Evolutionary conservation across 1,140 invertebrate species (phyloP).

Genomic region (Listronotus bonariensis): DNA sequence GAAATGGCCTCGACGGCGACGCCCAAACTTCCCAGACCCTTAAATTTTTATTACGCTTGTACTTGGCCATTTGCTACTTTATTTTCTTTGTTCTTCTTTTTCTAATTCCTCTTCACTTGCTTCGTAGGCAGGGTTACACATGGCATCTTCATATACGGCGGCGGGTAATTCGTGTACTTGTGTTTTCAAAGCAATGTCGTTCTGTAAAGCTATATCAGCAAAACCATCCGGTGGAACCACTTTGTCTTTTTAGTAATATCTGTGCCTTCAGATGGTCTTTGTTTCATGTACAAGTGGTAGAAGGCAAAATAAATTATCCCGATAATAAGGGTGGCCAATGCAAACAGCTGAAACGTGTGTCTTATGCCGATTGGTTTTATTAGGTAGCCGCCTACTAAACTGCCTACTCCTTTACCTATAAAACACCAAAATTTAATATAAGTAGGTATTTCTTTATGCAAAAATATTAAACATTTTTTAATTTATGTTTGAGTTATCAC

Average conservation of each 20-base stretch:
- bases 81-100: constrained; percentile 26
- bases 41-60: background rate
- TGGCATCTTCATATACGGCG: constrained; percentile 45
- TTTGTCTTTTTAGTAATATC: constrained; percentile 43
- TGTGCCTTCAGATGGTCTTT: constrained; percentile 47
- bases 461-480: constrained; percentile 1
- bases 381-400: constrained; percentile 75
- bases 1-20: too few species aligned
- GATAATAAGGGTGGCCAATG: constrained; percentile 64
- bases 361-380: constrained; percentile 76
- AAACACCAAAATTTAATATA: background rate
- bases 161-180: constrained; percentile 36
- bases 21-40: too few species aligned
- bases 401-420: constrained; percentile 76
- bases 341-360: constrained; percentile 74
- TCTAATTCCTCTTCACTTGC: constrained; percentile 46
- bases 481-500: background rate
- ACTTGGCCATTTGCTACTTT: constrained; percentile 18
- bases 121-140: constrained; percentile 49
- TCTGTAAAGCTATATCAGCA: constrained; percentile 37
- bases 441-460: background rate
- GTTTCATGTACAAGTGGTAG: constrained; percentile 68
- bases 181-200: constrained; percentile 18
- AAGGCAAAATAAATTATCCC: constrained; percentile 73
- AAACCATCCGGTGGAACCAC: constrained; percentile 32